Base-by-base conservation (phyloP, 1,140 invertebrate genomes). In the Drosophila tropicalis region DNA sequence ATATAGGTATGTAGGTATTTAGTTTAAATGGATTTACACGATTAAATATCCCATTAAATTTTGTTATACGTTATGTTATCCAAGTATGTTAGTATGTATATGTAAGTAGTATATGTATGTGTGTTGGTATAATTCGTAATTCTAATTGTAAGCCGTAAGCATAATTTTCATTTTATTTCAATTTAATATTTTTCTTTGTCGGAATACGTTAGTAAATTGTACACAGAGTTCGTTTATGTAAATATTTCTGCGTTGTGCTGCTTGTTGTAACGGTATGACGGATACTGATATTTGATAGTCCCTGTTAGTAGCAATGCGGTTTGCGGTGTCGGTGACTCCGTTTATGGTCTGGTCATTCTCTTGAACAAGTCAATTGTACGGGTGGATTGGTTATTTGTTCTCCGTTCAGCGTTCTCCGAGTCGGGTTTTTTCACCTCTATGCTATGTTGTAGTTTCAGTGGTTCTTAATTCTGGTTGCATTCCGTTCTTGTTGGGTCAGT, bases 131-230 rank as follows among this genome's bases (percentile, higher is more conserved):
- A 70, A 32, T 55, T 69, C 72, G 60, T 69, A 22, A 25, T 32
- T 5, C 57, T 65, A 56, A 22, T 51, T 29, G 60, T 36, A 62
- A 68, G 40, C 44, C 19, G 44, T 51, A 47, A 62, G 58, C 62
- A 65, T 62, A 15, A 65, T 62, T 64, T 62, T 60, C 41, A 65
- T 65, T 40, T 63, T 17, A 51, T 25, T 76, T 76, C 12, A 65
- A 70, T 77, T 34, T n/a, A n/a, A n/a, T n/a, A n/a, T 25, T 64
- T 66, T 72, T 76, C 72, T 67, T 70, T 69, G 83, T 87, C 84
- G 72, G 64, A 79, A 87, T 83, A 80, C 72, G 83, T 79, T 80
- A 72, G 84, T 76, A 80, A 76, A 86, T 82, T 70, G 76, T 86
- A 70, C 63, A 81, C 70, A 75, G 69, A 76, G 79, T 70, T 83